Conservation (phyloP, 2,113 vertebrate species). For the Gasterosteus aculeatus region DNA sequence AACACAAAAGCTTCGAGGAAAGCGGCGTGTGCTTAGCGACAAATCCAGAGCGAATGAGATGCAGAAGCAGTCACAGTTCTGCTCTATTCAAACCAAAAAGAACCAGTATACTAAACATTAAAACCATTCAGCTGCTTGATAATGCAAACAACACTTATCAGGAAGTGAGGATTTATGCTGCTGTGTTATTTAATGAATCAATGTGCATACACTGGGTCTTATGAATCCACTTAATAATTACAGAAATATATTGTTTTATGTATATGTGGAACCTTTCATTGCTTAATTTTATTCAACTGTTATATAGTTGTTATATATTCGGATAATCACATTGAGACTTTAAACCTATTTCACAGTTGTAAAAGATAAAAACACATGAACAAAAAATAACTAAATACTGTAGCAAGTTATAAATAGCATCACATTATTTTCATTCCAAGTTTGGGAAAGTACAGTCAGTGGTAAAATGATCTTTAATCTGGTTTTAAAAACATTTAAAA, state of each 20-base stretch:
- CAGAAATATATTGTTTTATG: background rate
- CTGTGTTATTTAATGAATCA: constrained; percentile 8
- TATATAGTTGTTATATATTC: too few relatives aligned
- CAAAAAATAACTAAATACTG: too few relatives aligned
- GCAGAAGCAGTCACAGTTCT: background rate
- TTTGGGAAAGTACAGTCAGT: too few relatives aligned
- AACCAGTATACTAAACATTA: background rate
- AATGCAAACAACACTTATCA: background rate
- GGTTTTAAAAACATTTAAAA: too few relatives aligned
- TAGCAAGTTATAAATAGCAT: too few relatives aligned
- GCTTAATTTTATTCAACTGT: background rate
- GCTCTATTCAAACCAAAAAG: background rate
- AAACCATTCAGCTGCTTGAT: background rate
- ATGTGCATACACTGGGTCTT: background rate
- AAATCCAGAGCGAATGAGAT: constrained; percentile 32
- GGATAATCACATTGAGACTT: background rate
- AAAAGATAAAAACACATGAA: background rate
- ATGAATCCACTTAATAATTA: background rate
- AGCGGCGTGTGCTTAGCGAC: constrained; percentile 23
- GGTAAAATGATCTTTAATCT: too few relatives aligned
- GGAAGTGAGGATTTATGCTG: background rate
- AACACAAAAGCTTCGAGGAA: constrained; percentile 35
- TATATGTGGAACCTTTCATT: background rate
- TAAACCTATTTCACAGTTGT: background rate
- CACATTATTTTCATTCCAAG: too few relatives aligned